phyloP scores from a whole-genome alignment of 1,140 invertebrate species.

The Lepidurus apus region DNA sequence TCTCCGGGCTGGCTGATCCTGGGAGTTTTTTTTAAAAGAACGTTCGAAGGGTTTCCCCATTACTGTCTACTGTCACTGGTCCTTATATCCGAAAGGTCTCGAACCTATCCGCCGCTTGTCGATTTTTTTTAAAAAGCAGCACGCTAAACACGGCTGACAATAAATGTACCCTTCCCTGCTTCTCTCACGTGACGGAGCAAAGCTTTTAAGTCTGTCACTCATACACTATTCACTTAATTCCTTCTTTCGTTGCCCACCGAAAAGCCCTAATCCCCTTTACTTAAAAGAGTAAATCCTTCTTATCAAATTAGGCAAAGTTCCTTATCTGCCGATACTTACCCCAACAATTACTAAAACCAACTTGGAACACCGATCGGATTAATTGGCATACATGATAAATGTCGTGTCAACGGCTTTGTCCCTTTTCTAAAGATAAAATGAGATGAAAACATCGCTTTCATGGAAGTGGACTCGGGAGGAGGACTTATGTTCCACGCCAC shows the following conservation, averaged over 20 bases:
- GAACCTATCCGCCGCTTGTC: background rate
- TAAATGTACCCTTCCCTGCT: background rate
- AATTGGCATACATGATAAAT: too few species aligned
- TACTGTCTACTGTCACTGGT: background rate
- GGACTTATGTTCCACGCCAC: too few species aligned
- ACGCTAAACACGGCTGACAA: background rate
- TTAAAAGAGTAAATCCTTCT: background rate
- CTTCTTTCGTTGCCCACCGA: background rate
- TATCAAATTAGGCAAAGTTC: constrained; percentile 15
- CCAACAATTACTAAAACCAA: background rate
- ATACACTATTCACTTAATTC: background rate
- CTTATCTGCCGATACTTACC: background rate
- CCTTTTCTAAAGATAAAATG: too few species aligned
- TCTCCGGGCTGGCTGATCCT: background rate
- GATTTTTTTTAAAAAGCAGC: background rate
- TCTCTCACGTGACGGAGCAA: constrained; percentile 2
- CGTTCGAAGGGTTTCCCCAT: background rate
- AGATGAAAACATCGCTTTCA: too few species aligned
- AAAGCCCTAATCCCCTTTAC: background rate
- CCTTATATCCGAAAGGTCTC: background rate
- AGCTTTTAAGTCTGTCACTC: constrained; percentile 15
- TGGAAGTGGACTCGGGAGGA: too few species aligned
- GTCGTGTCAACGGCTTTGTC: too few species aligned
- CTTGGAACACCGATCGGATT: too few species aligned
- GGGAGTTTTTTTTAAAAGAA: background rate